phyloP scores from a whole-genome alignment of 1,140 invertebrate genomes.

The Meloidogyne chitwoodi region DNA sequence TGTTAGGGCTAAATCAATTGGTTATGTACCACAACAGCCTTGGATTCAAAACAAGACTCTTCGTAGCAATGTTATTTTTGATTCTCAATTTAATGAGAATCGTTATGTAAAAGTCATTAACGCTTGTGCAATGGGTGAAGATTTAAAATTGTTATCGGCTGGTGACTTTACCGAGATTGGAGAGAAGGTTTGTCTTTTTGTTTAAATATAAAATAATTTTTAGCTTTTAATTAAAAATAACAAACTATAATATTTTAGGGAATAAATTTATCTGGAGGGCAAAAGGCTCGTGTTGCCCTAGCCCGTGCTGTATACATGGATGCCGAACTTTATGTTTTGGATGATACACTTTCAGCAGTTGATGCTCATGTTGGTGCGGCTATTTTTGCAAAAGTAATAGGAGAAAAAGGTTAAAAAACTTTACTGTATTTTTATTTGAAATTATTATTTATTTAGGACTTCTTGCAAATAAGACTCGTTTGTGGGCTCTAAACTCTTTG shows the following conservation, averaged over 20 bases:
- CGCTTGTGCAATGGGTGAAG: conserved; percentile 44
- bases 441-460: conserved; percentile 16
- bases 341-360: conserved; percentile 57
- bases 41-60: conserved; percentile 65
- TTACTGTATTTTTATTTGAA: background rate
- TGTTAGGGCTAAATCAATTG: conserved; percentile 49
- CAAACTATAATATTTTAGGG: conserved; percentile 56
- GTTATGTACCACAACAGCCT: conserved; percentile 65
- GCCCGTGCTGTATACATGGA: conserved; percentile 60
- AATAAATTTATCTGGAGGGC: conserved; percentile 64
- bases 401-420: conserved; percentile 52
- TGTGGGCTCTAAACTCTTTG: conserved; percentile 42
- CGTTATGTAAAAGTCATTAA: conserved; percentile 38
- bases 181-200: conserved; percentile 40
- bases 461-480: conserved; percentile 42
- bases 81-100: conserved; percentile 25
- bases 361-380: conserved; percentile 60
- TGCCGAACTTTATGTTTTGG: conserved; percentile 54
- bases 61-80: conserved; percentile 42
- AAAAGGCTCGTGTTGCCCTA: conserved; percentile 67
- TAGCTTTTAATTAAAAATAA: background rate
- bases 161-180: conserved; percentile 57
- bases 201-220: background rate
- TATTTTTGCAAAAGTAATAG: conserved; percentile 62
- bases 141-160: conserved; percentile 41